Evolutionary conservation across 2,888 invertebrate genomes (phyloP).

Genomic region (Xestobium rufovillosum): DNA sequence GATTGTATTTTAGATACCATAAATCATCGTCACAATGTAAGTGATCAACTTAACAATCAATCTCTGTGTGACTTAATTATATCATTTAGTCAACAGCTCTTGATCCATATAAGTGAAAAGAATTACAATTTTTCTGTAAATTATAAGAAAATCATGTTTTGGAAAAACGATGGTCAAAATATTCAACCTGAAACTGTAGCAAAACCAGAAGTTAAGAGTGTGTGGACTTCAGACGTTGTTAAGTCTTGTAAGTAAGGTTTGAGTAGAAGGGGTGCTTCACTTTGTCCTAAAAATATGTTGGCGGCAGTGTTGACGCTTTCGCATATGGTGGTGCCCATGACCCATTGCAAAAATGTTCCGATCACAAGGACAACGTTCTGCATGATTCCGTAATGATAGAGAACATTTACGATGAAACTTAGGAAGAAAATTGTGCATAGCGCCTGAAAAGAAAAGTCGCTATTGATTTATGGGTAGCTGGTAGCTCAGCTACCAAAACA

Average conservation of each 20-base stretch:
- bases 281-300: constrained; percentile 91
- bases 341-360: constrained; percentile 65
- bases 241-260: constrained; percentile 78
- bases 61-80: too few species aligned
- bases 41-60: too few species aligned
- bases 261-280: constrained; percentile 83
- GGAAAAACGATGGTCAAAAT: too few species aligned
- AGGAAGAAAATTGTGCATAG: constrained; percentile 91
- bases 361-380: constrained; percentile 76
- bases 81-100: too few species aligned
- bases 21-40: too few species aligned
- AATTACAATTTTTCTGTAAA: too few species aligned
- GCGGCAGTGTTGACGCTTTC: constrained; percentile 91
- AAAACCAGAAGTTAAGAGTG: constrained; percentile 91
- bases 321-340: constrained; percentile 83
- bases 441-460: constrained; percentile 57
- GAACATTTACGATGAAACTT: constrained; percentile 79
- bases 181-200: constrained; percentile 93
- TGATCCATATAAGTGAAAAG: too few species aligned
- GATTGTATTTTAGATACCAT: too few species aligned
- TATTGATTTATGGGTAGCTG: constrained; percentile 3
- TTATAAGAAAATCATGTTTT: neutral
- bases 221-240: constrained; percentile 87
- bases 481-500: too few species aligned
- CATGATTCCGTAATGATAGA: constrained; percentile 84